Evolutionary conservation across 2,113 vertebrate species (phyloP).

Genomic region (Picathartes gymnocephalus): DNA sequence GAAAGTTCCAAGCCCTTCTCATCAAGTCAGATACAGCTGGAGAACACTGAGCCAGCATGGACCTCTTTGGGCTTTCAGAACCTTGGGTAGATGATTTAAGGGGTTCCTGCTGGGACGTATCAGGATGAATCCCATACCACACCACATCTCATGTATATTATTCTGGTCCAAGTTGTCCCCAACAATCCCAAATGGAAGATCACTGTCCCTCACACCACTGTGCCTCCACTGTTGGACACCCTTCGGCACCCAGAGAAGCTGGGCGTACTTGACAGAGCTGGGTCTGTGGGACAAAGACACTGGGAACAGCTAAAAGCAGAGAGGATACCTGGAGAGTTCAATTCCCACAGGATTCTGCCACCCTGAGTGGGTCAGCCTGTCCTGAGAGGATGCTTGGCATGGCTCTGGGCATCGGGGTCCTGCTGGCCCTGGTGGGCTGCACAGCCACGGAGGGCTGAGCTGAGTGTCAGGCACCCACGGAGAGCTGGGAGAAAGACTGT

Average conservation of each 20-base stretch:
- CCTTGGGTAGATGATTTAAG: neutral
- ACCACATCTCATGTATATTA: neutral
- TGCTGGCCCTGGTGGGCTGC: neutral
- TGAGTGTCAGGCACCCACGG: neutral
- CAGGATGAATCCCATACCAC: fast-evolving
- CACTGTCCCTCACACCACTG: neutral
- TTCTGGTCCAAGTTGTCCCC: neutral
- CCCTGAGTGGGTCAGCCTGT: fast-evolving
- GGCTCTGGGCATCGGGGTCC: neutral
- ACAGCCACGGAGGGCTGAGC: fast-evolving
- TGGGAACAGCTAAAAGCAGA: neutral
- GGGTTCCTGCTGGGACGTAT: too few relatives aligned
- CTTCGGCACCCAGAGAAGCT: neutral
- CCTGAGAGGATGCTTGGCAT: neutral
- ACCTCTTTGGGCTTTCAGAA: neutral
- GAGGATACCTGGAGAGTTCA: fast-evolving
- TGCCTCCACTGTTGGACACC: fast-evolving
- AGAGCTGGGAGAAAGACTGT: too few relatives aligned
- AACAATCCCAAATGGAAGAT: neutral
- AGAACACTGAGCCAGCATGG: neutral
- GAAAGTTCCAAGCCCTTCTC: neutral
- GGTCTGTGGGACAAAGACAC: neutral
- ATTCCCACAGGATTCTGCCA: neutral
- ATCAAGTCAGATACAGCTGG: neutral
- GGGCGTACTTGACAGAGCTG: fast-evolving